These are phyloP conservation scores for Electrona antarctica DNA, from an alignment of 2,113 vertebrate species.

Conservation along the genomic window DNA sequence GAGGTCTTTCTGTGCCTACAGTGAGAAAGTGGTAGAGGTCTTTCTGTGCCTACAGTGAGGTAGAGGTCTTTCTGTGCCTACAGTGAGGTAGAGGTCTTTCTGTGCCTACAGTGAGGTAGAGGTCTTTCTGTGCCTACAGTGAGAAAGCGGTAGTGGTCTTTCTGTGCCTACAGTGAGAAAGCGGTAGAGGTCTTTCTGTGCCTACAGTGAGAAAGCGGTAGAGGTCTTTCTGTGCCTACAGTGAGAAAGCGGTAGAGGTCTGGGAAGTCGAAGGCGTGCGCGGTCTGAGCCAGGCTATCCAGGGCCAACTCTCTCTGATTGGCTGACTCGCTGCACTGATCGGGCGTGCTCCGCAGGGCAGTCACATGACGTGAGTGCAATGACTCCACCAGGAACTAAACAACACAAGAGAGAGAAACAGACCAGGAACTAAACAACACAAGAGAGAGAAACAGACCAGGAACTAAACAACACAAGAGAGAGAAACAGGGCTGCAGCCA, in stretches of 20 bases:
- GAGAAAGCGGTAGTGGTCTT: no score
- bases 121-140: no score
- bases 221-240: conserved; percentile 73
- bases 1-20: no score
- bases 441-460: not conserved
- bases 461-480: not conserved
- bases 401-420: not conserved
- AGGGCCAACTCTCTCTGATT: conserved; percentile 90
- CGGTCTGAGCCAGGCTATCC: conserved; percentile 92
- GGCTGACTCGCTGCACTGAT: conserved; percentile 85
- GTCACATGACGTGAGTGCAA: conserved; percentile 89
- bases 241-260: conserved; percentile 95
- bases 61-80: no score
- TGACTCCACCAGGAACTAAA: conserved; percentile 94
- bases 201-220: no score
- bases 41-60: no score
- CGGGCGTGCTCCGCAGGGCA: conserved; percentile 79
- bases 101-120: no score
- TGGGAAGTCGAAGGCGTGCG: conserved; percentile 97
- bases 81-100: no score
- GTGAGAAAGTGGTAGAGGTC: no score
- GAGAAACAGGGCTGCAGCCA: not conserved
- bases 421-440: not conserved
- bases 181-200: not conserved
- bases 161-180: no score